Evolutionary conservation across 2,888 invertebrate genomes (phyloP).

Genomic region (Noctua comes): DNA sequence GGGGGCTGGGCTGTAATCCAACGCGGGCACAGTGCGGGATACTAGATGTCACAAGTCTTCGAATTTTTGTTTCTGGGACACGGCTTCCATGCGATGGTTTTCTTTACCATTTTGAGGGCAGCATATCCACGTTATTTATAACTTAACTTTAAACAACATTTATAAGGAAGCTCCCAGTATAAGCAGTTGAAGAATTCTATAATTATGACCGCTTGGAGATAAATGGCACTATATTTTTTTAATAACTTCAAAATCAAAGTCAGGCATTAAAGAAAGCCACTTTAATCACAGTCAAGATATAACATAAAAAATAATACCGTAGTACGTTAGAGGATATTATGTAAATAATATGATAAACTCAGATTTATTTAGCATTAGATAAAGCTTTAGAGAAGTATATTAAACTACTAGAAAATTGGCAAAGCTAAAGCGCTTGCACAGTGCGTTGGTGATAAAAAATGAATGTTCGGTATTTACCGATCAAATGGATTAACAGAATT

Average conservation of each 20-base stretch:
- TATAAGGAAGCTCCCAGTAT: background rate
- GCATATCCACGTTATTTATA: background rate
- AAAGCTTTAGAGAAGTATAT: constrained; percentile 66
- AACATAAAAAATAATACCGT: constrained; percentile 51
- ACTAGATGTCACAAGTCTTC: background rate
- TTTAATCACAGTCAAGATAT: constrained; percentile 55
- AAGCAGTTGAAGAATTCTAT: background rate
- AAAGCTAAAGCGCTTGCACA: constrained; percentile 43
- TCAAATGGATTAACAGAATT: background rate
- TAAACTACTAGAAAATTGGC: constrained; percentile 36
- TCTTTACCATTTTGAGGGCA: background rate
- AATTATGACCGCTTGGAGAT: background rate
- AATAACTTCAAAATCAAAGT: background rate
- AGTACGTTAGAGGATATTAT: constrained; percentile 65
- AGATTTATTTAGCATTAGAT: constrained; percentile 69
- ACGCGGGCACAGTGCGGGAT: background rate
- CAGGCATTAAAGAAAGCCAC: background rate
- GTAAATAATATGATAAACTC: constrained; percentile 70
- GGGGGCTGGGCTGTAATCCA: background rate
- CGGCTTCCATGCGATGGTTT: background rate
- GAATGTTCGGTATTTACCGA: constrained; percentile 7
- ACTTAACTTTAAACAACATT: background rate
- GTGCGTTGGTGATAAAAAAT: constrained; percentile 19
- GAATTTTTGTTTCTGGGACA: background rate
- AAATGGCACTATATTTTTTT: background rate